Base-by-base conservation (phyloP, 1,140 invertebrate genomes). In the Xylocopa sonorina region DNA sequence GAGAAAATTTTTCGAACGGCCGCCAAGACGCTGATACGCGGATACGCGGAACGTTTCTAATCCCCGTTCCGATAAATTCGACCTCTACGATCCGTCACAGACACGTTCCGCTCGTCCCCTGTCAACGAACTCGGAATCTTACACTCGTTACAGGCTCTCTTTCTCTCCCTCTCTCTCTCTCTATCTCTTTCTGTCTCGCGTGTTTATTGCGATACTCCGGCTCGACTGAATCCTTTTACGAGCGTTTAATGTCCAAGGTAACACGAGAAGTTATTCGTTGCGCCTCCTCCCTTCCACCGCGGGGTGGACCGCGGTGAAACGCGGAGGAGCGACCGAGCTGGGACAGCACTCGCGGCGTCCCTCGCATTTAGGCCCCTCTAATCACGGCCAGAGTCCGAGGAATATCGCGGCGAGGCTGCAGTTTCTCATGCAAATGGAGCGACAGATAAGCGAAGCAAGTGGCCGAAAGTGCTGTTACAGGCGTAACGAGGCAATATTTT, bases 371-470 rank as follows among this genome's bases (percentile, higher is more conserved):
- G 53, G 46, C 18, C 27, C 27, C 60, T 66, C 50, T 80, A 80
- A 83, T 83, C 77, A 48, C 48, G 16, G n/a, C 53, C 5, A 27
- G 38, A 29, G 9, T 7, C 5, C 18, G 14, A 34, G 29, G 67
- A 63, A 50, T 72, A 69, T 38, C 69, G 34, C 63, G 7, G 6
- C 32, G 27, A 51, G 67, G 43, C 72, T 50, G 73, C 72, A 67
- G 64, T 67, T 72, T 69, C 71, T 80, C 66, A 66, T 68, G 58
- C 60, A 76, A 80, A 84, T 76, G 81, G 60, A 62, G 57, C 67
- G 62, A 38, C 62, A 60, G 81, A 84, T 84, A 84, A 84, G 38
- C 46, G 46, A 48, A 60, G 51, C 51, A 75, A 75, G 50, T 83
- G 78, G 43, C 32, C 72, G 48, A 68, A 75, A 79, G 69, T 66